A percentile compares a stretch with the other conserved stretches of the same genome.
Conservation (phyloP, 1,140 invertebrate species). For the Euglossa dilemma region DNA sequence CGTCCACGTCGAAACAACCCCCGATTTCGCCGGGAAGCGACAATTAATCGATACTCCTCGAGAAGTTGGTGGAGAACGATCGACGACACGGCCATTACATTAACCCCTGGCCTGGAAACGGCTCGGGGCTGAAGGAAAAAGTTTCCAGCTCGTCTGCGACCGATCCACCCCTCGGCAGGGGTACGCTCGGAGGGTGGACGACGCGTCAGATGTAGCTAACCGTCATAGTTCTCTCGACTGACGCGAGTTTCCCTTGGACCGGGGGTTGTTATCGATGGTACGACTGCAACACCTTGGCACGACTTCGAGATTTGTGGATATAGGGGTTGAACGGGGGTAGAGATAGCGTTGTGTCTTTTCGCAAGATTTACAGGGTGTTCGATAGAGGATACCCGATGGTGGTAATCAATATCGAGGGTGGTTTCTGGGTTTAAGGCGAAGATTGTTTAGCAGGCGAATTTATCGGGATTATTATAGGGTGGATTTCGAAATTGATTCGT, state of each 20-base stretch:
- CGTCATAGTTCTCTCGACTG: slow-evolving; percentile 30
- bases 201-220: slow-evolving; percentile 57
- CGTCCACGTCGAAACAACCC: background rate
- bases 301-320: background rate
- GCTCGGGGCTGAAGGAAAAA: background rate
- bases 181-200: background rate
- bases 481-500: no score
- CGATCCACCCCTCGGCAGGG: background rate
- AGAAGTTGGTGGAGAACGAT: slow-evolving; percentile 3
- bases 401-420: no score
- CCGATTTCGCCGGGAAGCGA: background rate
- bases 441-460: no score
- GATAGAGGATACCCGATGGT: no score
- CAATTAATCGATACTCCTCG: slow-evolving; percentile 45
- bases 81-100: slow-evolving; percentile 20
- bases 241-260: background rate
- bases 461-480: no score
- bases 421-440: no score
- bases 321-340: no score
- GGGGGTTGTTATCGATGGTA: background rate
- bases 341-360: no score
- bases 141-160: slow-evolving; percentile 3
- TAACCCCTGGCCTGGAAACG: background rate
- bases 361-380: no score
- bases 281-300: background rate